These are phyloP conservation scores for Kryptopterus vitreolus DNA, from an alignment of 2,797 vertebrate species.

Conservation along the genomic window DNA sequence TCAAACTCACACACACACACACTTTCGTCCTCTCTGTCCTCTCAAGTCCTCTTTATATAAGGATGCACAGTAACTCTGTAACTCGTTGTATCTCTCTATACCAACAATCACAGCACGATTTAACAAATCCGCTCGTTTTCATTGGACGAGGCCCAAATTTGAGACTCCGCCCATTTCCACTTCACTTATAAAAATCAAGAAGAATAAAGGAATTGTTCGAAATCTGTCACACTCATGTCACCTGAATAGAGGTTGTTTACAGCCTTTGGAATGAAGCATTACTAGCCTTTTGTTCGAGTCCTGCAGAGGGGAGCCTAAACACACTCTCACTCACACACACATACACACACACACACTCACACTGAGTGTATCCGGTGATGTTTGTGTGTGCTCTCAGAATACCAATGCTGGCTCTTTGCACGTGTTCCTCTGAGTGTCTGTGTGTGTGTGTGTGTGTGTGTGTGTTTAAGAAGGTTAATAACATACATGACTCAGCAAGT, in stretches of 20 bases:
- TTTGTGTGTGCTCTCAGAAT: slow-evolving; percentile 10
- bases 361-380: not conserved
- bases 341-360: slow-evolving; percentile 14
- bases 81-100: not conserved
- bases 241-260: not conserved
- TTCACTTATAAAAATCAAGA: not conserved
- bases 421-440: not conserved
- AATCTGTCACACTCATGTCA: not conserved
- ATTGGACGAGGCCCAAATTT: slow-evolving; percentile 1
- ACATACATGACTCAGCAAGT: slow-evolving; percentile 5
- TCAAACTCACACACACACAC: not conserved
- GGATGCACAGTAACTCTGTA: slow-evolving; percentile 13
- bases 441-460: slow-evolving; percentile 5
- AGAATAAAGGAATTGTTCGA: not conserved
- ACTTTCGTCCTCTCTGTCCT: not conserved
- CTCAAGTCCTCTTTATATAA: slow-evolving; percentile 1
- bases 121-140: not conserved
- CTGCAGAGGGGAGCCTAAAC: slow-evolving; percentile 2
- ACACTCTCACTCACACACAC: slow-evolving; percentile 15
- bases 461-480: not conserved
- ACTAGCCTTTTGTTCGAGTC: not conserved
- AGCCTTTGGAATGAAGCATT: not conserved
- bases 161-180: slow-evolving; percentile 1
- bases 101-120: slow-evolving; percentile 8
- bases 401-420: slow-evolving; percentile 15